phyloP scores from a whole-genome alignment of 2,113 vertebrate species.

The Scomber japonicus region DNA sequence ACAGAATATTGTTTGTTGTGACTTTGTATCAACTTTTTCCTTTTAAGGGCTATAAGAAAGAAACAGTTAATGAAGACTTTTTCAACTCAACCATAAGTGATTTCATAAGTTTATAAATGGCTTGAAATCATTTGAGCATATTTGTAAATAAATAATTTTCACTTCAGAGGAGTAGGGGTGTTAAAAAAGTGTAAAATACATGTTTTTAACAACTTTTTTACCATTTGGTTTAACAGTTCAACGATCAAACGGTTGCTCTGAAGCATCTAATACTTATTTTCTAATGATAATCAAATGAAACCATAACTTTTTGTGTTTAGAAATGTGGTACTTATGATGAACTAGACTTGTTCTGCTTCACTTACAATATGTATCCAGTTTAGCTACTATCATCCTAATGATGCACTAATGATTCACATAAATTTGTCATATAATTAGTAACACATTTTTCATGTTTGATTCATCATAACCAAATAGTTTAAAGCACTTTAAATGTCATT shows the following conservation, averaged over 20 bases:
- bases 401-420: not conserved
- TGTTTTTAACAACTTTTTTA: not conserved
- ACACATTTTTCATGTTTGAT: not conserved
- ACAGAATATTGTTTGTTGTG: conserved; percentile 5
- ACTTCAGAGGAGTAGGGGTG: not conserved
- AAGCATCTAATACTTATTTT: not conserved
- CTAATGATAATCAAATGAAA: not conserved
- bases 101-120: not conserved
- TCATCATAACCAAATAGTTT: not conserved
- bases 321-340: not conserved
- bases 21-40: not conserved
- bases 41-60: not conserved
- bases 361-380: not conserved
- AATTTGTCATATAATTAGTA: not conserved
- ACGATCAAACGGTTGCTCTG: not conserved
- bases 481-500: not conserved
- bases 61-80: not conserved
- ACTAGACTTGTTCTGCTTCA: not conserved
- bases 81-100: not conserved
- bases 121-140: not conserved
- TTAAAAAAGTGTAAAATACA: not conserved
- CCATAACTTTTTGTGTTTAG: not conserved
- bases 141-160: not conserved
- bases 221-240: not conserved
- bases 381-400: not conserved